Conservation (phyloP, 2,113 vertebrate genomes). For the Heterotis niloticus region DNA sequence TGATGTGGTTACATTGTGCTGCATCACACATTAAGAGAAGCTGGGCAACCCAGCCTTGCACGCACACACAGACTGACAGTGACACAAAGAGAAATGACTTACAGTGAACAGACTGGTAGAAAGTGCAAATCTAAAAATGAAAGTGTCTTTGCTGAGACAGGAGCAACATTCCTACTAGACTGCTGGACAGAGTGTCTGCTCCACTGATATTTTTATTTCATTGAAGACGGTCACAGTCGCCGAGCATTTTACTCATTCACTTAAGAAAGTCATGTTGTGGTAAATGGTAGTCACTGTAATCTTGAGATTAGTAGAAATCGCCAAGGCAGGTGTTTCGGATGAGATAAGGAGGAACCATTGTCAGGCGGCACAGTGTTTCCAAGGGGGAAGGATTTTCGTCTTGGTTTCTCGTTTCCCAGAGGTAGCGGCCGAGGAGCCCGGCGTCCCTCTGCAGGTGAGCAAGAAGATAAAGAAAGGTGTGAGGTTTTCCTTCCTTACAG, state of each 20-base stretch:
- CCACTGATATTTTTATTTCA: slow-evolving; percentile 26
- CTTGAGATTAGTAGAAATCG: slow-evolving; percentile 66
- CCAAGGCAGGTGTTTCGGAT: slow-evolving; percentile 67
- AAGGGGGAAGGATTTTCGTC: slow-evolving; percentile 62
- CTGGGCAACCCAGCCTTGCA: neutral
- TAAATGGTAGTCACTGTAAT: slow-evolving; percentile 66
- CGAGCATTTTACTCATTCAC: slow-evolving; percentile 58
- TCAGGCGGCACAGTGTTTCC: slow-evolving; percentile 54
- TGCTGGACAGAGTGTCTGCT: slow-evolving; percentile 23
- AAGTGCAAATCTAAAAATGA: slow-evolving; percentile 23
- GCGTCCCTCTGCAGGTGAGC: slow-evolving; percentile 50
- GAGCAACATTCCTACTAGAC: slow-evolving; percentile 22
- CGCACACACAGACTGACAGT: neutral
- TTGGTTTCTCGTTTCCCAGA: slow-evolving; percentile 63
- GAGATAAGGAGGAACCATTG: slow-evolving; percentile 66
- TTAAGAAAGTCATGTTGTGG: slow-evolving; percentile 57
- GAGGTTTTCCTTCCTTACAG: slow-evolving; percentile 41
- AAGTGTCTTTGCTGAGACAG: slow-evolving; percentile 21
- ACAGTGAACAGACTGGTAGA: neutral
- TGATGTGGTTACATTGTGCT: no score
- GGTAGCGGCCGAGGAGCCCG: slow-evolving; percentile 56
- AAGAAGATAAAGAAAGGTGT: slow-evolving; percentile 44
- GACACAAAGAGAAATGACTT: neutral
- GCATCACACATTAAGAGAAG: neutral
- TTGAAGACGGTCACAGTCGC: slow-evolving; percentile 21